A percentile compares a stretch with the other conserved stretches of the same genome.
These are phyloP conservation scores for Laothoe populi DNA, from an alignment of 2,888 invertebrate genomes.

Conservation along the genomic window DNA sequence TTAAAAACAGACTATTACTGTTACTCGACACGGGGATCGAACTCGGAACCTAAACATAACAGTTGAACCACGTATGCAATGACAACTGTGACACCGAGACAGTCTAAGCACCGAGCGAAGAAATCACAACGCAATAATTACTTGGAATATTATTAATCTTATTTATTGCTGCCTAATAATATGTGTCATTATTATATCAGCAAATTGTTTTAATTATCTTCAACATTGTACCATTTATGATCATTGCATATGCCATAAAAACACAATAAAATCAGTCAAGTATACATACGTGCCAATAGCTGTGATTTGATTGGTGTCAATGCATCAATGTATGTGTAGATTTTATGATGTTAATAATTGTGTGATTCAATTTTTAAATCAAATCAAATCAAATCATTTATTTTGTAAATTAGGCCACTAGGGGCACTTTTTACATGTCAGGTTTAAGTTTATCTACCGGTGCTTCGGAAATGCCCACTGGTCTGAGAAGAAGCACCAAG, in stretches of 20 bases:
- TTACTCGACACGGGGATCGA: too few species aligned
- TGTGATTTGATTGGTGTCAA: conserved; percentile 22
- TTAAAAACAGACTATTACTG: too few species aligned
- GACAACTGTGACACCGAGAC: too few species aligned
- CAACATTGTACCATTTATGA: conserved; percentile 51
- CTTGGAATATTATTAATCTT: conserved; percentile 39
- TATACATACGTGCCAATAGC: background rate
- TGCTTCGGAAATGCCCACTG: too few species aligned
- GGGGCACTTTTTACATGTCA: too few species aligned
- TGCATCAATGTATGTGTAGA: background rate
- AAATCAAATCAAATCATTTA: background rate
- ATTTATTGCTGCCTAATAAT: conserved; percentile 43
- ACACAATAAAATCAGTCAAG: conserved; percentile 51
- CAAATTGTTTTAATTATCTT: conserved; percentile 53
- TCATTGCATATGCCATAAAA: conserved; percentile 46
- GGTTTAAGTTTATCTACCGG: too few species aligned
- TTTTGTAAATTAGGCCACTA: too few species aligned
- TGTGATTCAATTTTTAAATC: background rate
- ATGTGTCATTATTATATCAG: conserved; percentile 45
- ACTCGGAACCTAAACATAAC: too few species aligned
- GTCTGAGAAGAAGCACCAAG: too few species aligned
- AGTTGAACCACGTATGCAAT: too few species aligned
- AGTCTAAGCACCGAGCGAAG: too few species aligned
- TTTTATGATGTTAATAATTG: background rate
- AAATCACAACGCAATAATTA: conserved; percentile 4